Percentiles rank a stretch among this genome's conserved stretches.
These are phyloP conservation scores for Lamproptera curius DNA, from an alignment of 2,888 invertebrate genomes.

Conservation along the genomic window DNA sequence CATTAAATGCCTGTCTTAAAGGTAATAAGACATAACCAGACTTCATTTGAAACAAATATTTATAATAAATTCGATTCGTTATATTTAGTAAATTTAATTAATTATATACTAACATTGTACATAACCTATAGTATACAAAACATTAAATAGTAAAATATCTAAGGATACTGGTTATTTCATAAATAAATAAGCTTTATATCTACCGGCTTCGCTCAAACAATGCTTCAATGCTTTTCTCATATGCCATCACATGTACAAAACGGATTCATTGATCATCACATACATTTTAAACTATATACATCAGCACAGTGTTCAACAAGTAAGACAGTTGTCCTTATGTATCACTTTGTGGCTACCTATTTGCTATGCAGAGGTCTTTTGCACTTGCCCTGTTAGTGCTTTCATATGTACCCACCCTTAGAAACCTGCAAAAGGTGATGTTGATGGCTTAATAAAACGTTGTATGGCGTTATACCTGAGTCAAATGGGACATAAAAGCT, in stretches of 20 bases:
- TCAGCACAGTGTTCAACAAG: constrained; percentile 18
- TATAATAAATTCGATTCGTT: too few relatives aligned
- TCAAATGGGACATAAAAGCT: too few relatives aligned
- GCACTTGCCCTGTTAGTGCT: constrained; percentile 12
- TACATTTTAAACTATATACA: constrained; percentile 12
- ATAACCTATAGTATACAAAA: too few relatives aligned
- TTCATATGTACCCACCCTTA: constrained; percentile 18
- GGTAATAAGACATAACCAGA: constrained; percentile 12
- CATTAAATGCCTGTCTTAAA: neutral
- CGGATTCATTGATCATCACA: constrained; percentile 30
- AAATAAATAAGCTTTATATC: constrained; percentile 42
- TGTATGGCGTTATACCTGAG: too few relatives aligned
- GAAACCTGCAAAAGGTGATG: neutral
- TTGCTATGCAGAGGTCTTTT: too few relatives aligned
- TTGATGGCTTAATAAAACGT: neutral
- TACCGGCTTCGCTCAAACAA: constrained; percentile 52
- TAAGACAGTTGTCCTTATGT: too few relatives aligned
- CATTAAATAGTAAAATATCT: neutral
- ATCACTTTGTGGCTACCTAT: too few relatives aligned
- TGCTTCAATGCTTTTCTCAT: constrained; percentile 72
- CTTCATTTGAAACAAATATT: constrained; percentile 8
- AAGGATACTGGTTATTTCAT: constrained; percentile 5
- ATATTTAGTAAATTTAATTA: too few relatives aligned
- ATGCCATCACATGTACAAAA: constrained; percentile 36
- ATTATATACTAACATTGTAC: too few relatives aligned